phyloP scores from a whole-genome alignment of 2,113 vertebrate species.

The Apistogramma diplotaenia region DNA sequence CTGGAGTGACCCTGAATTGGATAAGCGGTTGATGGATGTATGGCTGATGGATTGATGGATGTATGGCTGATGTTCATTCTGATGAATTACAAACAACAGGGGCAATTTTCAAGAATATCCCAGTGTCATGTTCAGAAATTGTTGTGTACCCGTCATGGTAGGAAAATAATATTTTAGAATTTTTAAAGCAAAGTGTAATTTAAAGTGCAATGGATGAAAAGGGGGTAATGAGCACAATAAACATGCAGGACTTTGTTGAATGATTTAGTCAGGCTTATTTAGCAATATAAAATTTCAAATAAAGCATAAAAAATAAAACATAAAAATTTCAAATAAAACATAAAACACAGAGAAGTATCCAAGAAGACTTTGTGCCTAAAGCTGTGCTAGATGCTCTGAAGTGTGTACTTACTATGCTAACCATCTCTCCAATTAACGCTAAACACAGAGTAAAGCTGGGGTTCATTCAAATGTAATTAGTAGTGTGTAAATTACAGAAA shows the following conservation, averaged over 20 bases:
- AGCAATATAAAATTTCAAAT: neutral
- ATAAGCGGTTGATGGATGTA: neutral
- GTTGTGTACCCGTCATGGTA: neutral
- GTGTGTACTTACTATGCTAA: neutral
- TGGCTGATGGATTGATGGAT: too few species aligned
- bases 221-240: too few species aligned
- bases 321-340: neutral
- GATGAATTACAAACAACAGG: neutral
- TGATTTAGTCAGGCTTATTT: neutral
- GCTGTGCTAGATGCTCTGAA: neutral
- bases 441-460: neutral
- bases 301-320: neutral
- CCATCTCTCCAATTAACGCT: neutral
- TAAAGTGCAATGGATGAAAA: neutral
- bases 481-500: neutral
- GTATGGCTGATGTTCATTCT: neutral
- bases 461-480: neutral
- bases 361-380: neutral
- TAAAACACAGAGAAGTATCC: neutral
- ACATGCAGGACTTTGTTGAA: neutral
- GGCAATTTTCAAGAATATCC: neutral
- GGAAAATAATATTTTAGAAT: neutral
- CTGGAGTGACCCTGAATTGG: neutral
- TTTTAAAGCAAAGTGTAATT: neutral
- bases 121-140: neutral